phyloP scores from a whole-genome alignment of 2,797 vertebrate species.

The Ambastaia sidthimunki region DNA sequence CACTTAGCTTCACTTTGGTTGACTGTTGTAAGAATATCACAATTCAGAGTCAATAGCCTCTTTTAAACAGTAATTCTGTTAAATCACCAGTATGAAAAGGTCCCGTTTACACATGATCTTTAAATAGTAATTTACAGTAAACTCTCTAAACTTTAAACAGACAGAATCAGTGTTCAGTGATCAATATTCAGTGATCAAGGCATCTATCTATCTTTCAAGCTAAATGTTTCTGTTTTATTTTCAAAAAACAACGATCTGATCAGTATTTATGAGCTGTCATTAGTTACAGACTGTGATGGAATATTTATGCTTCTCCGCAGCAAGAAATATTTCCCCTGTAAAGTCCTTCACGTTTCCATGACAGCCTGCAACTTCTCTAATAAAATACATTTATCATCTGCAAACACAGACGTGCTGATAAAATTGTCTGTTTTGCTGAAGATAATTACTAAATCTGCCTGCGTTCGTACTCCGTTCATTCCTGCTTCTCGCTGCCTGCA shows the following conservation, averaged over 20 bases:
- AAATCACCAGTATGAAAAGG: too few species aligned
- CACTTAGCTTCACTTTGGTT: too few species aligned
- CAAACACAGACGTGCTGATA: slow-evolving; percentile 69
- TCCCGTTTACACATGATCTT: too few species aligned
- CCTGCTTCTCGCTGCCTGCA: slow-evolving; percentile 36
- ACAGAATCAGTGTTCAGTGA: background rate
- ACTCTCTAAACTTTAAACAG: too few species aligned
- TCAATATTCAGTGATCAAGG: slow-evolving; percentile 68
- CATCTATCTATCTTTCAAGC: background rate
- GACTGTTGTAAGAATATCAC: too few species aligned
- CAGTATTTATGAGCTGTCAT: slow-evolving; percentile 68
- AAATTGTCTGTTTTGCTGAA: slow-evolving; percentile 70
- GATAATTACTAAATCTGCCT: slow-evolving; percentile 72
- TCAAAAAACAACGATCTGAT: slow-evolving; percentile 42
- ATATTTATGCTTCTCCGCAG: slow-evolving; percentile 66
- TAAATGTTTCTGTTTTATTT: slow-evolving; percentile 23
- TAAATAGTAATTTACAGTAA: too few species aligned
- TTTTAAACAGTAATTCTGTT: too few species aligned
- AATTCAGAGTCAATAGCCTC: too few species aligned
- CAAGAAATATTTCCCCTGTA: slow-evolving; percentile 64
- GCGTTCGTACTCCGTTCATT: slow-evolving; percentile 50
- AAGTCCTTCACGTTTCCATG: slow-evolving; percentile 62
- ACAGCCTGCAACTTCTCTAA: slow-evolving; percentile 68
- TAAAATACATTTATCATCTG: slow-evolving; percentile 82
- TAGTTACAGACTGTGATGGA: slow-evolving; percentile 71